These are phyloP conservation scores for Standfussiana lucernea DNA, from an alignment of 2,888 invertebrate genomes.

Conservation along the genomic window DNA sequence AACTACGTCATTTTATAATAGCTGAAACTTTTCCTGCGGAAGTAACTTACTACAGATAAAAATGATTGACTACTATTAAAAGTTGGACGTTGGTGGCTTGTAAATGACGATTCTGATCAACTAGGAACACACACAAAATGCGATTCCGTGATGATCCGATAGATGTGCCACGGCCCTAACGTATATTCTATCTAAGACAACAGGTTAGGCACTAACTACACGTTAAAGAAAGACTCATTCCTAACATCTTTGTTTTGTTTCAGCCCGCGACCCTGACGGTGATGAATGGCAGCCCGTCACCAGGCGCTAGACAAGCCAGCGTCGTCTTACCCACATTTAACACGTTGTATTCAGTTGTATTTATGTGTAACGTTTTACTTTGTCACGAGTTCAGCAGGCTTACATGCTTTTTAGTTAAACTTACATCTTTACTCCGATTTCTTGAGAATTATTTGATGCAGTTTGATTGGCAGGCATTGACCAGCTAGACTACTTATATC, in stretches of 20 bases:
- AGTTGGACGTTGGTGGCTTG: too few relatives aligned
- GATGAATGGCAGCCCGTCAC: slow-evolving; percentile 92
- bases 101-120: too few relatives aligned
- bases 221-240: too few relatives aligned
- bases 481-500: background rate
- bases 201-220: too few relatives aligned
- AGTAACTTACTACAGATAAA: too few relatives aligned
- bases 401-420: background rate
- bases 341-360: slow-evolving; percentile 64
- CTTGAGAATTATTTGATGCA: background rate
- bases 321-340: slow-evolving; percentile 31
- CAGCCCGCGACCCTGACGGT: slow-evolving; percentile 89
- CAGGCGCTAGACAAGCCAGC: slow-evolving; percentile 80
- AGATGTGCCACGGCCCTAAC: too few relatives aligned
- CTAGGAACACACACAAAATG: too few relatives aligned
- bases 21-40: too few relatives aligned
- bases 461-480: background rate
- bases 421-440: background rate
- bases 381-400: slow-evolving; percentile 56
- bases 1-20: too few relatives aligned
- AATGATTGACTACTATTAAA: too few relatives aligned
- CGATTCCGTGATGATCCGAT: too few relatives aligned
- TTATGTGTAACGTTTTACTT: slow-evolving; percentile 52
- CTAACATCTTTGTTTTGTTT: slow-evolving; percentile 54
- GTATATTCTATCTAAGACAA: too few relatives aligned